Conservation (phyloP, 2,113 vertebrate species). For the Notarius quadriscutis region DNA sequence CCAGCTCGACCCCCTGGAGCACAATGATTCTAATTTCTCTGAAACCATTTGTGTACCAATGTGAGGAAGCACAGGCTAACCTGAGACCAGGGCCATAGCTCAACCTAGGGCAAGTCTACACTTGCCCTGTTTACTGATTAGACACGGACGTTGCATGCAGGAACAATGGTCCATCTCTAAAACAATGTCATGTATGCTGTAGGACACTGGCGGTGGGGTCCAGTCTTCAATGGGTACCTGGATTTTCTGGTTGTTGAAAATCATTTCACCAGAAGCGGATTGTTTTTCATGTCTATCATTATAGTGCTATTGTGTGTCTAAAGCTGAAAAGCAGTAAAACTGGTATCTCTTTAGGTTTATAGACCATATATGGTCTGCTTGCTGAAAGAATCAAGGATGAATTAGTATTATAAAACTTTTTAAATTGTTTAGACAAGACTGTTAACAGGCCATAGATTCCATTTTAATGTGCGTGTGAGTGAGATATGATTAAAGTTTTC, state of each 20-base stretch:
- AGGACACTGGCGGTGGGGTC: constrained; percentile 40
- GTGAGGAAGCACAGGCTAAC: constrained; percentile 47
- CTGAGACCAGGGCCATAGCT: constrained; percentile 57
- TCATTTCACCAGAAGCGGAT: constrained; percentile 19
- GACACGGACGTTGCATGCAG: constrained; percentile 65
- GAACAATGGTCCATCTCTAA: constrained; percentile 66
- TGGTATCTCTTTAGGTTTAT: constrained; percentile 8
- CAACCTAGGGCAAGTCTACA: constrained; percentile 62
- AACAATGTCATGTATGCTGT: constrained; percentile 44
- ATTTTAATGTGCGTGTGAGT: neutral
- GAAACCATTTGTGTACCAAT: constrained; percentile 10
- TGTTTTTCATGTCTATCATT: constrained; percentile 16
- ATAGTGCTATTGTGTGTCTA: constrained; percentile 8
- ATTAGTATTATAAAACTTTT: neutral
- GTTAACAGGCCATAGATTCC: neutral
- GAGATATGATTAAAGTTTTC: neutral
- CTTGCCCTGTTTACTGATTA: constrained; percentile 71
- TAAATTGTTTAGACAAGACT: neutral
- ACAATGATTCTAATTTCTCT: constrained; percentile 1
- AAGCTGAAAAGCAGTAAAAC: constrained; percentile 15
- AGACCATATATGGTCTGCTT: neutral
- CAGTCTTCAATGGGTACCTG: constrained; percentile 11
- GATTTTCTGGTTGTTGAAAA: constrained; percentile 36
- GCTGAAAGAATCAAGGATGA: neutral
- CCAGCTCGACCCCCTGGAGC: constrained; percentile 26